phyloP scores from a whole-genome alignment of 1,140 invertebrate genomes.

The Neoseiulus cucumeris region DNA sequence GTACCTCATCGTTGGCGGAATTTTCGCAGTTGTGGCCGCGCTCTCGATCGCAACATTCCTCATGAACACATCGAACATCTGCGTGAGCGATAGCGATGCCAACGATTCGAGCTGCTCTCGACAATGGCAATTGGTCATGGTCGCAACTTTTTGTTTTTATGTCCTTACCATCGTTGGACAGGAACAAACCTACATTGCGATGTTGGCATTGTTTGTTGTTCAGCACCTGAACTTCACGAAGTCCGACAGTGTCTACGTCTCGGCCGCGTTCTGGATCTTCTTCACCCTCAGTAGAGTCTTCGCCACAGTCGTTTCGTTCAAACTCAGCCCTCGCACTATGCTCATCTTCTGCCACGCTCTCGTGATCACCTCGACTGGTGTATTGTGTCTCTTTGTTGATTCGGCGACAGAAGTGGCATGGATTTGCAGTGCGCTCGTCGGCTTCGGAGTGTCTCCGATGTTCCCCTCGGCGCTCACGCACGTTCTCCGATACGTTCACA shows the following conservation, averaged over 20 bases:
- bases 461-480: neutral
- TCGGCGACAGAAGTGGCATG: neutral
- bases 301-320: neutral
- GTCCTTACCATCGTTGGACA: neutral
- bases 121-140: conserved; percentile 14
- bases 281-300: neutral
- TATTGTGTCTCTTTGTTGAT: too few species aligned
- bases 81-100: neutral
- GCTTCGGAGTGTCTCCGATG: neutral
- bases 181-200: neutral
- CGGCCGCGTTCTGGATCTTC: neutral
- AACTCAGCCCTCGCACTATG: neutral
- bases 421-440: neutral
- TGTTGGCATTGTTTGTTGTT: neutral
- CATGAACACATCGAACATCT: neutral
- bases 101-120: conserved; percentile 15
- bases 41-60: neutral
- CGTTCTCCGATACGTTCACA: neutral
- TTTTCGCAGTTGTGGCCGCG: neutral
- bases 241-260: neutral
- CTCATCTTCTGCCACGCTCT: neutral
- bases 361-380: neutral
- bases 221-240: neutral
- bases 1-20: neutral
- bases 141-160: neutral